A percentile compares a stretch with the other conserved stretches of the same genome.
Evolutionary conservation across 1,140 invertebrate species (phyloP).

Genomic region (Lineus longissimus): DNA sequence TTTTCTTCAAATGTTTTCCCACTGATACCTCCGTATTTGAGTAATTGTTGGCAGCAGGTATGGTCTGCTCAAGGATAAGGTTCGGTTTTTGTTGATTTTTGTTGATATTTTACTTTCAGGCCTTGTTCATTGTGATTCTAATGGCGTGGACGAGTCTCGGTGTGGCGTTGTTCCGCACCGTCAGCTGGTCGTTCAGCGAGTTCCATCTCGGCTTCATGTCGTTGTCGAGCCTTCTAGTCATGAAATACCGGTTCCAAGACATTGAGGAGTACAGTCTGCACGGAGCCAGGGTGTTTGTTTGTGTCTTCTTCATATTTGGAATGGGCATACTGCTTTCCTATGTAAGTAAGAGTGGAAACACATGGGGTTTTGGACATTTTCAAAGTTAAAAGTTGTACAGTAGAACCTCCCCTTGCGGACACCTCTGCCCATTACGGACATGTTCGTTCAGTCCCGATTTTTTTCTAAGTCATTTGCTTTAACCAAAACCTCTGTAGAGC

Average conservation of each 20-base stretch:
- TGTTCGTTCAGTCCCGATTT: no score
- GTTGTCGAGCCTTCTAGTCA: conserved; percentile 32
- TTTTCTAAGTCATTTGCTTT: no score
- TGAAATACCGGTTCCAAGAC: conserved; percentile 21
- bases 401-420: no score
- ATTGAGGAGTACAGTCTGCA: conserved; percentile 9
- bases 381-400: no score
- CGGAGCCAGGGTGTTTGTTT: conserved; percentile 26
- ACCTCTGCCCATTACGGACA: no score
- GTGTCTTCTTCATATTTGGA: conserved; percentile 31
- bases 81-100: no score
- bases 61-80: no score
- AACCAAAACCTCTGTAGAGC: no score
- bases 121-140: conserved; percentile 32
- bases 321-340: conserved; percentile 38
- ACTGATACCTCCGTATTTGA: no score
- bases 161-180: conserved; percentile 35
- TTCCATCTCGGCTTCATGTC: conserved; percentile 33
- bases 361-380: no score
- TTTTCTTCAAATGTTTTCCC: no score
- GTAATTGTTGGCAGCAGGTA: no score
- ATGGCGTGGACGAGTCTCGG: conserved; percentile 37
- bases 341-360: conserved; percentile 33
- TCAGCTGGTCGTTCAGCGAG: conserved; percentile 29
- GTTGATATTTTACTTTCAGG: conserved; percentile 16